These are phyloP conservation scores for Seriola dumerili DNA, from an alignment of 2,113 vertebrate species.

Conservation along the genomic window DNA sequence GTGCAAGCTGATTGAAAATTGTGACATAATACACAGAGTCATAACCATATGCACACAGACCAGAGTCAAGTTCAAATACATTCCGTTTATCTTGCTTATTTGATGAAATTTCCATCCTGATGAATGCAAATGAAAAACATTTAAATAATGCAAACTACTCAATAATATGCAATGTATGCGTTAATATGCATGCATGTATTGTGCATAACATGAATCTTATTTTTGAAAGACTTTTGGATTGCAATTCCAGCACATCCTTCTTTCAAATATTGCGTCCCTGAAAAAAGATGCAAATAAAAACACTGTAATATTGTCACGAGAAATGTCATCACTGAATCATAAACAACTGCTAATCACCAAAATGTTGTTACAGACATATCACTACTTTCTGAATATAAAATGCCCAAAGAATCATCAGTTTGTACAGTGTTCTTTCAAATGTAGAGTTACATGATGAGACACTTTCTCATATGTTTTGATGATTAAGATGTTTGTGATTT, in stretches of 20 bases:
- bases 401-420: background rate
- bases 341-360: background rate
- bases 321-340: background rate
- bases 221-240: background rate
- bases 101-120: constrained; percentile 13
- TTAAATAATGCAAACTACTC: constrained; percentile 14
- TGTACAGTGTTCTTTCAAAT: background rate
- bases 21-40: background rate
- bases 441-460: background rate
- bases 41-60: background rate
- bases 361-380: background rate
- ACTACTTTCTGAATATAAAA: background rate
- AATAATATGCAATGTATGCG: background rate
- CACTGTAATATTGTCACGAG: background rate
- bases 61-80: constrained; percentile 5
- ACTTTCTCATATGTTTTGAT: background rate
- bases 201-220: background rate
- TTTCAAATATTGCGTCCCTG: background rate
- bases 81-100: background rate
- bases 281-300: background rate
- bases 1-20: background rate
- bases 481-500: background rate
- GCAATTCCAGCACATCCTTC: background rate
- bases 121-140: constrained; percentile 37
- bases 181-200: constrained; percentile 6